A percentile compares a stretch with the other conserved stretches of the same genome.
These are phyloP conservation scores for Uropetala carovei DNA, from an alignment of 2,888 invertebrate species.

Conservation along the genomic window DNA sequence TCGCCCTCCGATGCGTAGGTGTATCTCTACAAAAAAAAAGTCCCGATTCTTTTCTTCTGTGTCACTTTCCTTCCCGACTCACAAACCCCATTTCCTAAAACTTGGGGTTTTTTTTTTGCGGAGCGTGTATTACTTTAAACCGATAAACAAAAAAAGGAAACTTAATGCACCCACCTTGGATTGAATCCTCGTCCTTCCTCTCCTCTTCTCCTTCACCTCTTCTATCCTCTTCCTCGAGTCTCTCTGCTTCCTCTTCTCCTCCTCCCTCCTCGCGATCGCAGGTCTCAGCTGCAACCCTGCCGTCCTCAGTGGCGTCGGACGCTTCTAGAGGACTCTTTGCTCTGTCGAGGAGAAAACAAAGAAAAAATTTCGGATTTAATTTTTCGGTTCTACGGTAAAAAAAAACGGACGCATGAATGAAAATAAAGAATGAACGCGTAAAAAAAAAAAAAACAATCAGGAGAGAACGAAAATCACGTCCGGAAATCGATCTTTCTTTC, in stretches of 20 bases:
- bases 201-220: not conserved
- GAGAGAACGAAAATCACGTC: not conserved
- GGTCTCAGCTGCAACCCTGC: conserved; percentile 19
- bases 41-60: too few relatives aligned
- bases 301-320: conserved; percentile 6
- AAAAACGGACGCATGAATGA: not conserved
- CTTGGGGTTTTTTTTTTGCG: too few relatives aligned
- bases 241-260: not conserved
- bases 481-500: too few relatives aligned
- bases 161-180: too few relatives aligned
- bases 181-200: too few relatives aligned
- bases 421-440: not conserved
- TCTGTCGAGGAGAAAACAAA: not conserved
- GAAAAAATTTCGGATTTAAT: not conserved
- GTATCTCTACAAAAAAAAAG: not conserved
- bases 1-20: not conserved
- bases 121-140: too few relatives aligned
- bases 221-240: conserved; percentile 6
- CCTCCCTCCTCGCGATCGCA: conserved; percentile 7
- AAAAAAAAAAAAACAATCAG: not conserved
- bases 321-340: conserved; percentile 11
- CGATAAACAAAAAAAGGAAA: too few relatives aligned
- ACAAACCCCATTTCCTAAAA: too few relatives aligned
- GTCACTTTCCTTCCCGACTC: too few relatives aligned
- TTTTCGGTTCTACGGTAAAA: not conserved